Base-by-base conservation (phyloP, 1,140 invertebrate genomes). In the Cydia pomonella region DNA sequence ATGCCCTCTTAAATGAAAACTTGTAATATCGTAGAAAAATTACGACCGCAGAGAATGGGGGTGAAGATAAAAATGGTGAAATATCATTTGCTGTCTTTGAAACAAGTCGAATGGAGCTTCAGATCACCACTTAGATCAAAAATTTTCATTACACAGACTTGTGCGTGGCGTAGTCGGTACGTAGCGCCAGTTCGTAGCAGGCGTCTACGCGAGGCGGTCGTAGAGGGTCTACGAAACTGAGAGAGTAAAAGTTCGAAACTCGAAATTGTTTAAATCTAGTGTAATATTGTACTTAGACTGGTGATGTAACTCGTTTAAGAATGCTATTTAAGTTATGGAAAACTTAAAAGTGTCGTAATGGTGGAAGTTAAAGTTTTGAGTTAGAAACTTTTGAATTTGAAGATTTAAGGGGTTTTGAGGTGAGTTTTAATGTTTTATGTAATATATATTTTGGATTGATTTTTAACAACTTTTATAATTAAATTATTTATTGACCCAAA, bases 131-230 rank as follows among this genome's bases (percentile, higher is more conserved):
- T 64, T 64, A 27, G 25, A 64, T 64, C 27, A 64, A 64, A 64
- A 64, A 64, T 27, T 13, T 7, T 5, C 63, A 18, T 64, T 64
- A 33, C 23, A 25, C 23, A 23, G 53, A 4, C 62, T 0, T 23
- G 62, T 16, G 25, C 16, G 12, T n/a, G 2, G 25, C 63, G 63
- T 66, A 29, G 63, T n/a, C 62, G 25, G 27, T 63, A 27, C 63
- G 63, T 66, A 66, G 63, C 63, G 29, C 13, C 63, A 66, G 63
- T 66, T 66, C 63, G 63, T 66, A 66, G 63, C 63, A 27, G 27
- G 29, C 63, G 25, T 27, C 27, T 66, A 66, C 63, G 63, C 27
- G 63, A 66, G 63, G 63, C 63, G 63, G 63, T 66, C 63, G 63
- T 66, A 66, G 63, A 66, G 6, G 63, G 63, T 27, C 63, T 66